These are phyloP conservation scores for Eupleurogrammus muticus DNA, from an alignment of 2,797 vertebrate genomes.

Conservation along the genomic window DNA sequence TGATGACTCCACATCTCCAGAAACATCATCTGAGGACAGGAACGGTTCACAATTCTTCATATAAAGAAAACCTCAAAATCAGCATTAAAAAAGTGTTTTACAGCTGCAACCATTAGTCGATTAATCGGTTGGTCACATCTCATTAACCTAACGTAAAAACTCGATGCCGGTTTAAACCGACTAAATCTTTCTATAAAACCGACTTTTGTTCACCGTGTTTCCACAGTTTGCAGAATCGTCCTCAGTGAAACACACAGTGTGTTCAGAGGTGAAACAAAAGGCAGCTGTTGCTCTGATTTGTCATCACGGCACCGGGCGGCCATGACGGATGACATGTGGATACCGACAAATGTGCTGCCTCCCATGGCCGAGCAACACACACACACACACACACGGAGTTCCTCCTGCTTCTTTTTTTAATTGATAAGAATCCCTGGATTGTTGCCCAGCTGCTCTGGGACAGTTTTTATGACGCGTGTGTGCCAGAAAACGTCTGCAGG, in stretches of 20 bases:
- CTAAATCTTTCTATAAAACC: too few species aligned
- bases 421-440: constrained; percentile 33
- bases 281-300: constrained; percentile 2
- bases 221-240: not conserved
- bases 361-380: constrained; percentile 4
- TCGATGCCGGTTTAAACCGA: too few species aligned
- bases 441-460: constrained; percentile 15
- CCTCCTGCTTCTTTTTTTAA: constrained; percentile 1
- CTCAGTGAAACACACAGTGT: not conserved
- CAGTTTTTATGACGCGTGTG: not conserved
- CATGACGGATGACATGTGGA: constrained; percentile 43
- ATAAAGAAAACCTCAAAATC: too few species aligned
- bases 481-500: not conserved
- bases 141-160: too few species aligned
- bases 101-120: too few species aligned
- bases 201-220: not conserved
- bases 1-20: too few species aligned
- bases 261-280: constrained; percentile 27
- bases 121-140: too few species aligned
- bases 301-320: constrained; percentile 22
- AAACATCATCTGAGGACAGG: too few species aligned
- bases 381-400: constrained; percentile 13
- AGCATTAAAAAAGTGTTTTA: too few species aligned
- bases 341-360: constrained; percentile 32
- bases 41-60: too few species aligned